Base-by-base conservation (phyloP, 2,113 vertebrate species). In the Brevimyrus niger region DNA sequence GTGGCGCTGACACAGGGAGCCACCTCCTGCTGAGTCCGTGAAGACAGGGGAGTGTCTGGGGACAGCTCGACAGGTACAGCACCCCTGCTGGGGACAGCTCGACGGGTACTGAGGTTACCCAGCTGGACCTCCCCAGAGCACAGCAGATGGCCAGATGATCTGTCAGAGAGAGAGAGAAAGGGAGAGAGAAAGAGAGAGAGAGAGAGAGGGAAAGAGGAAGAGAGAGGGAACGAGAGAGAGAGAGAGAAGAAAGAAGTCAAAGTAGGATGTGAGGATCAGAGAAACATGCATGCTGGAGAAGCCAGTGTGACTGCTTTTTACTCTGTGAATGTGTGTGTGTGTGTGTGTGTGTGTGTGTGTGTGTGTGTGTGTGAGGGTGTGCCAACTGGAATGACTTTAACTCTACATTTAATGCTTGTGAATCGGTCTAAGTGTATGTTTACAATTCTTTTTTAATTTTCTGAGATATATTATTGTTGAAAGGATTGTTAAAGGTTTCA, bases 401-500 rank as follows among this genome's bases (percentile, higher is more conserved):
- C 31, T 38, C 86, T 35, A 38, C 48, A 89, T 76, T 55, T 85
- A 55, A 90, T 73, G 61, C 86, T 89, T 89, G 87, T 89, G 84
- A 51, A 86, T 87, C 10, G 82, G 61, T 58, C 87, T 61, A 87
- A 8, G 89, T 88, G 90, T 44, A 90, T 38, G 89, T 89, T 88
- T 31, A 84, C 1, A 21, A 2, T 1, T 42, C 21, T 53, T 83
- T 84, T 47, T 47, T 47, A n/a, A n/a, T 93, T 92, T 76, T 91
- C 89, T 93, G 44, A 76, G 61, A 90, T 65, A 90, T 65, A 58
- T 88, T 50, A 31, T 73, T 76, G 44, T 69, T 46, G 13, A 91
- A 91, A 89, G 89, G 88, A 55, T 90, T 89, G 46, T 86, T 88
- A 80, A 90, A 61, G 7, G 27, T 11, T 88, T 90, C 90, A 89